phyloP scores from a whole-genome alignment of 2,888 invertebrate genomes.

The Acleris holmiana region DNA sequence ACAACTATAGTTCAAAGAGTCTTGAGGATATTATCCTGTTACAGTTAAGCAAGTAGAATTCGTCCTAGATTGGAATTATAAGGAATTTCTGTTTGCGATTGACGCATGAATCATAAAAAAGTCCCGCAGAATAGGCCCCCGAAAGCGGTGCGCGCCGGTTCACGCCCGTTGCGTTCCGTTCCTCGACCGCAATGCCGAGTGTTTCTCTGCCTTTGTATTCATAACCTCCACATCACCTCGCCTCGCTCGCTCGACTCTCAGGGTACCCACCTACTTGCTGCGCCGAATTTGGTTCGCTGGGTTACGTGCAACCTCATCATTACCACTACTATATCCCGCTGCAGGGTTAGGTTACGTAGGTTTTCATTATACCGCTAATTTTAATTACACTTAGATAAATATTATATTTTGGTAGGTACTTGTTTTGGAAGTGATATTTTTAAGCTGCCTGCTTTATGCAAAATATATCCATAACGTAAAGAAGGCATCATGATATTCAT shows the following conservation, averaged over 20 bases:
- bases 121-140: constrained; percentile 58
- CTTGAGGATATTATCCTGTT: background rate
- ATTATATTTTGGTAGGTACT: too few relatives aligned
- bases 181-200: constrained; percentile 66
- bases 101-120: constrained; percentile 16
- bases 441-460: too few relatives aligned
- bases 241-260: constrained; percentile 46
- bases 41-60: too few relatives aligned
- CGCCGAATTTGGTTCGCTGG: constrained; percentile 57
- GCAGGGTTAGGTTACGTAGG: too few relatives aligned
- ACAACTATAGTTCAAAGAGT: background rate
- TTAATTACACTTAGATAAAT: too few relatives aligned
- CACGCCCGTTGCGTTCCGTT: constrained; percentile 66
- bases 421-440: too few relatives aligned
- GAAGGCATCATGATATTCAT: too few relatives aligned
- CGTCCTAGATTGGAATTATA: too few relatives aligned
- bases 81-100: constrained; percentile 3
- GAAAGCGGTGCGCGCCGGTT: constrained; percentile 51
- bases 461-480: too few relatives aligned
- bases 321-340: background rate
- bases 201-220: constrained; percentile 68
- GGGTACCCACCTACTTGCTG: constrained; percentile 49
- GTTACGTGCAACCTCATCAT: constrained; percentile 44
- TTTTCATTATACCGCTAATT: too few relatives aligned
- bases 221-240: constrained; percentile 71